These are phyloP conservation scores for Delphinapterus leucas DNA, from an alignment of 2,113 vertebrate species.

Conservation along the genomic window DNA sequence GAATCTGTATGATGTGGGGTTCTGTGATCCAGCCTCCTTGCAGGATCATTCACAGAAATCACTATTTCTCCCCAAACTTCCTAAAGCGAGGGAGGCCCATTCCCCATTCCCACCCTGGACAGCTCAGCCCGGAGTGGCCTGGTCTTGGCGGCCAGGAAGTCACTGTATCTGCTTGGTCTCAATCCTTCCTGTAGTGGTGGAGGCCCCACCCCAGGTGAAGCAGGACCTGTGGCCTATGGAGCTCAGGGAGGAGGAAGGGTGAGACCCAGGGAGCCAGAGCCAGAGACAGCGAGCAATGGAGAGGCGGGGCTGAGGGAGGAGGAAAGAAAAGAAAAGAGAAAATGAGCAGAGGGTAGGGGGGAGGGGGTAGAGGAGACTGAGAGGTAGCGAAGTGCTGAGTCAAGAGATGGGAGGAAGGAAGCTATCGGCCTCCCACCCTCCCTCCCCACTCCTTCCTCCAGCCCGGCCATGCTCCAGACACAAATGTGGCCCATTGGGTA, in stretches of 20 bases:
- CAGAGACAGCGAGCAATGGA: neutral
- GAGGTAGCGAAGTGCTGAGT: conserved; percentile 41
- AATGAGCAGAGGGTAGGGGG: neutral
- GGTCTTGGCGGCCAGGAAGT: neutral
- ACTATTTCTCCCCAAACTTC: neutral
- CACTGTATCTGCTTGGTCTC: neutral
- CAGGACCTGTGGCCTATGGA: neutral
- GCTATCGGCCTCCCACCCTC: neutral
- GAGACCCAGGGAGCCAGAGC: neutral
- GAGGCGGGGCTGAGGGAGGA: neutral
- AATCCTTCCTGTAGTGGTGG: neutral
- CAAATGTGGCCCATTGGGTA: neutral
- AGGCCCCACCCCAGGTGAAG: neutral
- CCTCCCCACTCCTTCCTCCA: neutral
- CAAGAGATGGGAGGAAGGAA: conserved; percentile 36
- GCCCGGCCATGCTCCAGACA: neutral
- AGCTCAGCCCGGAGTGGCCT: neutral
- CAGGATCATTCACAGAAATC: neutral
- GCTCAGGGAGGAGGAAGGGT: neutral
- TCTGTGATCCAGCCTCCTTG: neutral
- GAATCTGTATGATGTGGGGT: neutral
- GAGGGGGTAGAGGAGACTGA: neutral
- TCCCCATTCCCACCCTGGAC: neutral
- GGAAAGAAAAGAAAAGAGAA: neutral
- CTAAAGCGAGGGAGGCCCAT: neutral